These are phyloP conservation scores for Austrofundulus limnaeus DNA, from an alignment of 2,113 vertebrate species.

Conservation along the genomic window DNA sequence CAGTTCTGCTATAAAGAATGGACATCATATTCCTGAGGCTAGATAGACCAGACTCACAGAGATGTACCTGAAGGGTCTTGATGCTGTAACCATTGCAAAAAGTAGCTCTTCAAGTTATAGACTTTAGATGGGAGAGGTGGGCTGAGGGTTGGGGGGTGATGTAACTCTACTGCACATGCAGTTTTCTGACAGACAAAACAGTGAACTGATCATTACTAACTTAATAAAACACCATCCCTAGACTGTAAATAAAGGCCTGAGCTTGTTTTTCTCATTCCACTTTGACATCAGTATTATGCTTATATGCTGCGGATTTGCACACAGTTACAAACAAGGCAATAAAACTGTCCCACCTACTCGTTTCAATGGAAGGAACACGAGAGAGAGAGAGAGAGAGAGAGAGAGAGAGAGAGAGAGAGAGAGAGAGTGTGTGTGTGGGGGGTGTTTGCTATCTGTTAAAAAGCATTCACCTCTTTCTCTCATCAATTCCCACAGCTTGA, in stretches of 20 bases:
- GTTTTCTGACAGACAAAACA: slow-evolving; percentile 2
- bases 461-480: slow-evolving; percentile 48
- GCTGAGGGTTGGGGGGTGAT: too few species aligned
- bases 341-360: slow-evolving; percentile 36
- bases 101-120: too few species aligned
- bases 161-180: neutral
- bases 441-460: slow-evolving; percentile 24
- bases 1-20: too few species aligned
- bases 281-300: slow-evolving; percentile 17
- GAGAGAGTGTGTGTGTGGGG: too few species aligned
- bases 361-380: slow-evolving; percentile 28
- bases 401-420: slow-evolving; percentile 37
- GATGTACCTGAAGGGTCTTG: too few species aligned
- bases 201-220: slow-evolving; percentile 4
- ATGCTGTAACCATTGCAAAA: too few species aligned
- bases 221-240: slow-evolving; percentile 5
- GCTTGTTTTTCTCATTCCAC: neutral
- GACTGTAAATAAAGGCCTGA: slow-evolving; percentile 6
- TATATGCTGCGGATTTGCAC: slow-evolving; percentile 14
- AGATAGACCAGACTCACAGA: too few species aligned
- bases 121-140: too few species aligned
- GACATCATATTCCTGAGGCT: too few species aligned
- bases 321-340: slow-evolving; percentile 27
- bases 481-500: slow-evolving; percentile 26
- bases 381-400: slow-evolving; percentile 19